Evolutionary conservation across 2,797 vertebrate species (phyloP).

Genomic region (Pangasius macronema): DNA sequence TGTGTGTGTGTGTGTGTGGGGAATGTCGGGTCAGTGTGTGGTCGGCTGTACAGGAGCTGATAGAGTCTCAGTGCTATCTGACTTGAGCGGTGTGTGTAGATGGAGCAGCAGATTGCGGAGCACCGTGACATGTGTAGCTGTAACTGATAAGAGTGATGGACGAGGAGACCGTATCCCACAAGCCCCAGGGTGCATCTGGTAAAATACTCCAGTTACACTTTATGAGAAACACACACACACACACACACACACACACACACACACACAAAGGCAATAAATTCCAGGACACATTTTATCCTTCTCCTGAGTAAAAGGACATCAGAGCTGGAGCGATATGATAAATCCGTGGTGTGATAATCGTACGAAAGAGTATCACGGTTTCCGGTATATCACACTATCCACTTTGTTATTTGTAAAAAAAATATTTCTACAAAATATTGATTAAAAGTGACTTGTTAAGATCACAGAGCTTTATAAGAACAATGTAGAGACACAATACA

Average conservation of each 20-base stretch:
- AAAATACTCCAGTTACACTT: slow-evolving; percentile 48
- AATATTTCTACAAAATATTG: not conserved
- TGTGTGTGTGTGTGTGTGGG: not conserved
- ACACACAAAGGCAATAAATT: not conserved
- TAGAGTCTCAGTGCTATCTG: slow-evolving; percentile 10
- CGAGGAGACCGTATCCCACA: slow-evolving; percentile 57
- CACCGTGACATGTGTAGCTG: slow-evolving; percentile 63
- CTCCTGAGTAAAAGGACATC: not conserved
- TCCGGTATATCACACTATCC: not conserved
- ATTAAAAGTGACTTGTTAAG: not conserved
- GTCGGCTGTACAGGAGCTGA: slow-evolving; percentile 18
- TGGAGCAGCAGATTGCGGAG: slow-evolving; percentile 49
- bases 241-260: slow-evolving; percentile 8
- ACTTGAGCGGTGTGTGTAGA: slow-evolving; percentile 43
- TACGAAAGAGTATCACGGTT: not conserved
- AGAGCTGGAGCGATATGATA: not conserved
- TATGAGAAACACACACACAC: not conserved
- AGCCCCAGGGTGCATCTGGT: slow-evolving; percentile 67
- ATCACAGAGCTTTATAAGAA: not conserved
- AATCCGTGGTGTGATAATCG: not conserved
- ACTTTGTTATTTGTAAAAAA: not conserved
- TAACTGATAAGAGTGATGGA: slow-evolving; percentile 53
- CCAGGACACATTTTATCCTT: not conserved
- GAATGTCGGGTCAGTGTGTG: not conserved
- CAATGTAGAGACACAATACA: not conserved